A percentile compares a stretch with the other conserved stretches of the same genome.
Evolutionary conservation across 23 tunicate genomes (phyloP).

Genomic region (Styela plicata): DNA sequence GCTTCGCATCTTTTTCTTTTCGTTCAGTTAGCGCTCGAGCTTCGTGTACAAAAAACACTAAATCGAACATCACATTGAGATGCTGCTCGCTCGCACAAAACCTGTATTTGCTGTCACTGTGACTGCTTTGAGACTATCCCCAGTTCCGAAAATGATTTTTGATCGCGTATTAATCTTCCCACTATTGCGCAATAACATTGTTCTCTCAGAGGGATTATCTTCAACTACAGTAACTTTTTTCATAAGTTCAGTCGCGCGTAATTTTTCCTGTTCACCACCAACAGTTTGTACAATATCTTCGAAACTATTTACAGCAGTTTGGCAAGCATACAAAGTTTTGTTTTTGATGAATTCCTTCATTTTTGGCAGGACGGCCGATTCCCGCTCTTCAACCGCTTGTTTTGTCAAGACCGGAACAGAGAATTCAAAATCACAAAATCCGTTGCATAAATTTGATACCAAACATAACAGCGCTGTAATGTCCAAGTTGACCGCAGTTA

Average conservation of each 20-base stretch:
- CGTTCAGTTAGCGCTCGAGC: slow-evolving; percentile 85
- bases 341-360: slow-evolving; percentile 45
- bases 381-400: slow-evolving; percentile 76
- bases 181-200: slow-evolving; percentile 1
- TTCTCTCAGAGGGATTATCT: slow-evolving; percentile 50
- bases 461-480: slow-evolving; percentile 62
- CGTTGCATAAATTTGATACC: slow-evolving; percentile 72
- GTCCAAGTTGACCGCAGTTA: slow-evolving; percentile 54
- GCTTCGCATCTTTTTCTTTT: slow-evolving; percentile 45
- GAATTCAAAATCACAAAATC: slow-evolving; percentile 34
- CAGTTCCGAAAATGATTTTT: slow-evolving; percentile 84
- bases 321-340: slow-evolving; percentile 56
- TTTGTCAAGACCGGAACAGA: slow-evolving; percentile 50
- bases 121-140: slow-evolving; percentile 60
- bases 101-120: slow-evolving; percentile 83
- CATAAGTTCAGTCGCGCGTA: slow-evolving; percentile 52
- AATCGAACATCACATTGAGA: slow-evolving; percentile 60
- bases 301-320: slow-evolving; percentile 60
- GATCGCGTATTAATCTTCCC: slow-evolving; percentile 14
- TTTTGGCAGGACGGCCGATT: slow-evolving; percentile 52
- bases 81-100: slow-evolving; percentile 88
- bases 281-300: slow-evolving; percentile 56
- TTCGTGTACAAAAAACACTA: slow-evolving; percentile 67
- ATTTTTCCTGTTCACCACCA: slow-evolving; percentile 68
- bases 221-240: slow-evolving; percentile 40